These are phyloP conservation scores for Pelvicachromis taeniatus DNA, from an alignment of 2,113 vertebrate species.

Conservation along the genomic window DNA sequence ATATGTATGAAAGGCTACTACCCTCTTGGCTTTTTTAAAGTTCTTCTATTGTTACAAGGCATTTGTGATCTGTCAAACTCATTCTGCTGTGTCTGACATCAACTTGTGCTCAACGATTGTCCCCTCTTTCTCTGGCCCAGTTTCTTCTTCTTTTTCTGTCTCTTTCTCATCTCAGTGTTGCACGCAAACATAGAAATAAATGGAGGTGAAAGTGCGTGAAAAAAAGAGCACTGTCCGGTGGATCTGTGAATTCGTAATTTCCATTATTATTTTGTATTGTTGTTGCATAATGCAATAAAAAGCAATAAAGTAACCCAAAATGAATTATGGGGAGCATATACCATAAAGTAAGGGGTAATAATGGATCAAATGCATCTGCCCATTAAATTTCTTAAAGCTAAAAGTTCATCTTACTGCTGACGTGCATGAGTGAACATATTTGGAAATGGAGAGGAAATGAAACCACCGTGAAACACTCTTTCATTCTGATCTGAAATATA, in stretches of 20 bases:
- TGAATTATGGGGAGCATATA: background rate
- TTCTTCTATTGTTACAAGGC: background rate
- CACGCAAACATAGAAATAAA: background rate
- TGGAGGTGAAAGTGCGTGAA: background rate
- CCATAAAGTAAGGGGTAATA: background rate
- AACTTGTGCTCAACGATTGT: background rate
- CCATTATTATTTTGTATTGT: background rate
- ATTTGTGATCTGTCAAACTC: constrained; percentile 21
- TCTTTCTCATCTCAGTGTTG: background rate
- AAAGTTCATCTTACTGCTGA: background rate
- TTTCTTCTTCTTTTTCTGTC: background rate
- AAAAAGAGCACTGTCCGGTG: background rate
- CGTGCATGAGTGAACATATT: background rate
- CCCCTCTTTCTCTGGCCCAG: background rate
- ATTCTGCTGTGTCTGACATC: constrained; percentile 26
- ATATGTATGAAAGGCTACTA: constrained; percentile 26
- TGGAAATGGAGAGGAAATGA: background rate
- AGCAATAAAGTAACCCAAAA: background rate
- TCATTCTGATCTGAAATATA: background rate
- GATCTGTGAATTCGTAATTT: background rate
- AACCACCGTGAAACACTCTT: background rate
- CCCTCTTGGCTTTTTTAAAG: background rate
- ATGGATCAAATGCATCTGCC: background rate
- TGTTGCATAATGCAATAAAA: background rate
- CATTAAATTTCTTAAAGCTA: background rate